These are phyloP conservation scores for Glyptemys insculpta DNA, from an alignment of 2,797 vertebrate species.

Conservation along the genomic window DNA sequence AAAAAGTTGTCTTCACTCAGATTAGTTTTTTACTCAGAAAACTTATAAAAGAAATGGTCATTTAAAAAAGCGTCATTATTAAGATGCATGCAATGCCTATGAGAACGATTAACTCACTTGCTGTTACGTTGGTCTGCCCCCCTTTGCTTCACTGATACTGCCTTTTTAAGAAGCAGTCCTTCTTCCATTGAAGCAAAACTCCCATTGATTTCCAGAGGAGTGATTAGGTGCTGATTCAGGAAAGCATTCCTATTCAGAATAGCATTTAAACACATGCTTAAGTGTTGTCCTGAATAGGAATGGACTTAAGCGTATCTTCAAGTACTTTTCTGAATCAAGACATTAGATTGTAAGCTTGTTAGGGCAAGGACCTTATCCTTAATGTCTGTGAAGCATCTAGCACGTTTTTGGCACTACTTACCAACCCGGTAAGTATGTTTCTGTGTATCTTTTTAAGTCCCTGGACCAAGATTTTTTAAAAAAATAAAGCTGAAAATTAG, in stretches of 20 bases:
- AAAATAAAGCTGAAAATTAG: fast-evolving
- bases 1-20: neutral
- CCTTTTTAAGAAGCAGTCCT: neutral
- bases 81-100: neutral
- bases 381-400: neutral
- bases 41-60: fast-evolving
- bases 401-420: neutral
- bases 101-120: neutral
- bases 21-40: fast-evolving
- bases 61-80: neutral
- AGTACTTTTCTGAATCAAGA: neutral
- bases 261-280: neutral
- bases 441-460: fast-evolving
- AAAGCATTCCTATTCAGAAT: neutral
- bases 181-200: neutral
- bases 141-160: neutral
- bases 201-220: fast-evolving
- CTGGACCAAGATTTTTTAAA: neutral
- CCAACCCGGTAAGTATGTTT: fast-evolving
- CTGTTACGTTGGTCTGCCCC: neutral
- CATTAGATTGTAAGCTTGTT: fast-evolving
- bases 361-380: neutral
- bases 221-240: neutral
- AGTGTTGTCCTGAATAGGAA: neutral
- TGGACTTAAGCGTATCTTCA: neutral